Conservation (phyloP, 2,113 vertebrate genomes). For the Athene noctua region DNA sequence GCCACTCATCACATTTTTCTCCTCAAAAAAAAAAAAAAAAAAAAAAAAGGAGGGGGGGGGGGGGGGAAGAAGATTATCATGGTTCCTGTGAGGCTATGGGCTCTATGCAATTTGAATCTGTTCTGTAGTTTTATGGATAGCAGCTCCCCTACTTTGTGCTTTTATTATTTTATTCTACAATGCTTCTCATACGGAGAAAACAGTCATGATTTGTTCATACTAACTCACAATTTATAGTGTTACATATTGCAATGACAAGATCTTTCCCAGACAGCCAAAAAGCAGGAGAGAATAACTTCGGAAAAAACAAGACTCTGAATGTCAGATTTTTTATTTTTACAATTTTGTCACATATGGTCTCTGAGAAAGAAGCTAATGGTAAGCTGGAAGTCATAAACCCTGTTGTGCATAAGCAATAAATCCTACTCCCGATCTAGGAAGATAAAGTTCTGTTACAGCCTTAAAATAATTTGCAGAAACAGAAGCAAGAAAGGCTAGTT, state of each 20-base stretch:
- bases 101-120: neutral
- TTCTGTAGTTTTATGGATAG: neutral
- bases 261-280: neutral
- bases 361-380: neutral
- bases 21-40: too few species aligned
- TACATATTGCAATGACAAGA: neutral
- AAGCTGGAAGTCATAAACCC: neutral
- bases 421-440: neutral
- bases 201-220: neutral
- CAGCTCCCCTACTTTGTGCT: neutral
- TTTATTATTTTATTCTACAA: neutral
- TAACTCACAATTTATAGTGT: neutral
- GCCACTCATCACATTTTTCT: neutral
- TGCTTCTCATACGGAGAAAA: neutral
- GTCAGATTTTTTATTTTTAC: neutral
- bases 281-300: neutral
- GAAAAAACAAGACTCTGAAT: neutral
- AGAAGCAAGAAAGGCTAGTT: neutral
- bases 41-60: too few species aligned
- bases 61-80: neutral
- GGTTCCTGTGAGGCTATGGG: neutral
- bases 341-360: neutral
- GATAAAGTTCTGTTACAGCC: neutral
- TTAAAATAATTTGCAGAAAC: neutral
- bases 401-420: neutral